Conservation (phyloP, 2,797 vertebrate genomes). For the Phaenicophaeus curvirostris region DNA sequence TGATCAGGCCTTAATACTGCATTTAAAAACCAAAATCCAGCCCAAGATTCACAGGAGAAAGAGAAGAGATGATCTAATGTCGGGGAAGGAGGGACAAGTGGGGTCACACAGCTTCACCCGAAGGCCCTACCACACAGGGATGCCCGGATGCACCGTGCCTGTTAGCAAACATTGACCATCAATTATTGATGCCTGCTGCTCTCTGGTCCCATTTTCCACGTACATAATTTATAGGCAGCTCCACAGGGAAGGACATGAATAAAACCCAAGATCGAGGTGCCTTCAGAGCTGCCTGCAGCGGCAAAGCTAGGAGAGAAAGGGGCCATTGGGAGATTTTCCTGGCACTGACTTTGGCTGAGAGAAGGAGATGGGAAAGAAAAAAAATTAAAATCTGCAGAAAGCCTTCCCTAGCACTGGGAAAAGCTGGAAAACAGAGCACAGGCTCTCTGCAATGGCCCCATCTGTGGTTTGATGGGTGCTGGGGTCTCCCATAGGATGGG, state of each 20-base stretch:
- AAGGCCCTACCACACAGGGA: accelerated
- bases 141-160: not conserved
- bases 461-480: not conserved
- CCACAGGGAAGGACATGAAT: not conserved
- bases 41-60: not conserved
- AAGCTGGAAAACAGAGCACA: not conserved
- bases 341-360: not conserved
- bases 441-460: not conserved
- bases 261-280: not conserved
- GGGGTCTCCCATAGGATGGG: not conserved
- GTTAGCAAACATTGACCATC: not conserved
- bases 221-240: slow-evolving; percentile 77
- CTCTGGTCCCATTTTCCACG: slow-evolving; percentile 71
- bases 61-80: accelerated
- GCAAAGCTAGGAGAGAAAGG: accelerated
- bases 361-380: not conserved
- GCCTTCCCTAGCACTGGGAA: not conserved
- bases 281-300: not conserved
- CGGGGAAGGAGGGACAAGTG: accelerated
- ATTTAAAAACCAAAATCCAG: not conserved
- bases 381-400: not conserved
- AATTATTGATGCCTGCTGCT: slow-evolving; percentile 75
- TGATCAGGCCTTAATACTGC: not conserved
- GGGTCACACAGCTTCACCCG: not conserved
- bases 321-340: not conserved